Conservation (phyloP, 2,888 invertebrate genomes). For the Hydropsyche betteni region DNA sequence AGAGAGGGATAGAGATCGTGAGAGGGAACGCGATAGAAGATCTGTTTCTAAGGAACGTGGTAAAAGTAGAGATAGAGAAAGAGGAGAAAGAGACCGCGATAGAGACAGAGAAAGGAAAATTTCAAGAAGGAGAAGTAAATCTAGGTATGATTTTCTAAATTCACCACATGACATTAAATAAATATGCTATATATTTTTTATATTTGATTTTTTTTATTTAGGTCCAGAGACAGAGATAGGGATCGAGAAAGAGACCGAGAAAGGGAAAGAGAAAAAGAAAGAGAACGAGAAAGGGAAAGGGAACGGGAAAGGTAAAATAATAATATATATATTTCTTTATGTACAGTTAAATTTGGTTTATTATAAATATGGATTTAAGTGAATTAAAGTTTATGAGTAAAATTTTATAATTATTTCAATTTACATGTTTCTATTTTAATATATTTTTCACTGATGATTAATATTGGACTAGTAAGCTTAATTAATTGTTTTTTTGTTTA, state of each 20-base stretch:
- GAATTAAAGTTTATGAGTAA: no score
- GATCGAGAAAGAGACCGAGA: conserved; percentile 8
- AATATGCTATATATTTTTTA: no score
- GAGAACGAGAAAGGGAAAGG: conserved; percentile 52
- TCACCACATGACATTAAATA: no score
- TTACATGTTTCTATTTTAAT: no score
- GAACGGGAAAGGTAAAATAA: conserved; percentile 53
- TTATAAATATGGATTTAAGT: no score
- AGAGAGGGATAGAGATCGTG: conserved; percentile 61
- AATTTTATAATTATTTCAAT: no score
- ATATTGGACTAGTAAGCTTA: neutral
- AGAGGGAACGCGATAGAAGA: conserved; percentile 61
- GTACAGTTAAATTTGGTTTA: no score
- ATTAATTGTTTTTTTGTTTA: no score
- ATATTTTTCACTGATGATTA: neutral
- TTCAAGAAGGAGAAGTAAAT: conserved; percentile 57
- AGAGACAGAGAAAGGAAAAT: conserved; percentile 63
- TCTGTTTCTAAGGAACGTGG: conserved; percentile 53
- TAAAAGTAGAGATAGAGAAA: conserved; percentile 63
- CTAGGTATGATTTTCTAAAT: conserved; percentile 47
- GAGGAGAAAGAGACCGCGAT: conserved; percentile 56
- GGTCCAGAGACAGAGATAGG: neutral
- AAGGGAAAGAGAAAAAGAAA: conserved; percentile 7
- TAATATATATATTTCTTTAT: no score
- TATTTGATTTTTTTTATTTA: neutral